Conservation (phyloP, 1,140 invertebrate species). For the Bombus ignitus region DNA sequence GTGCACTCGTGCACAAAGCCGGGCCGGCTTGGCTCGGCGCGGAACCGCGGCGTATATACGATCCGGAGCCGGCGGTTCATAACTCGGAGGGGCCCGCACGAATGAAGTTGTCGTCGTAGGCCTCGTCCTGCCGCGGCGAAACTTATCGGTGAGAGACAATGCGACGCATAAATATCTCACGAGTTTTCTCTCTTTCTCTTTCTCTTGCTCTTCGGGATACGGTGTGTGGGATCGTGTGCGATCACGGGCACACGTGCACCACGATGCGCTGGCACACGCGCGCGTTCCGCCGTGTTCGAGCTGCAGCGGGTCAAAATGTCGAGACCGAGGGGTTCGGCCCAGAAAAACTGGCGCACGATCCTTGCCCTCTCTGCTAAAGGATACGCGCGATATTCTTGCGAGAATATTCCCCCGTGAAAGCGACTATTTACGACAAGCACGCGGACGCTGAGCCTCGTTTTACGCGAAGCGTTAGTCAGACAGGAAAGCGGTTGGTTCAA, state of each 20-base stretch:
- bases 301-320: conserved; percentile 43
- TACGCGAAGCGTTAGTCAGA: not conserved
- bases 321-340: conserved; percentile 14
- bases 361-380: not conserved
- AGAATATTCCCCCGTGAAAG: conserved; percentile 8
- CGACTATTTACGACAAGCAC: not conserved
- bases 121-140: conserved; percentile 49
- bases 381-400: conserved; percentile 13
- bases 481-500: too few species aligned
- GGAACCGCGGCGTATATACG: conserved; percentile 44
- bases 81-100: conserved; percentile 43
- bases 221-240: conserved; percentile 16
- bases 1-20: conserved; percentile 46
- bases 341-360: conserved; percentile 50
- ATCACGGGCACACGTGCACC: conserved; percentile 20
- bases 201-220: not conserved
- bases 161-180: conserved; percentile 57
- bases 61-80: conserved; percentile 46
- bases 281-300: conserved; percentile 21
- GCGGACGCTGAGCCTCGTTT: not conserved
- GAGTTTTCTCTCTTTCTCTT: not conserved
- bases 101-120: conserved; percentile 52
- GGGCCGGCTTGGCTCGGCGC: not conserved
- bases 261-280: not conserved
- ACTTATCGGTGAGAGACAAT: conserved; percentile 56